Conservation (phyloP, 2,888 invertebrate genomes). For the Ophion ellenae region DNA sequence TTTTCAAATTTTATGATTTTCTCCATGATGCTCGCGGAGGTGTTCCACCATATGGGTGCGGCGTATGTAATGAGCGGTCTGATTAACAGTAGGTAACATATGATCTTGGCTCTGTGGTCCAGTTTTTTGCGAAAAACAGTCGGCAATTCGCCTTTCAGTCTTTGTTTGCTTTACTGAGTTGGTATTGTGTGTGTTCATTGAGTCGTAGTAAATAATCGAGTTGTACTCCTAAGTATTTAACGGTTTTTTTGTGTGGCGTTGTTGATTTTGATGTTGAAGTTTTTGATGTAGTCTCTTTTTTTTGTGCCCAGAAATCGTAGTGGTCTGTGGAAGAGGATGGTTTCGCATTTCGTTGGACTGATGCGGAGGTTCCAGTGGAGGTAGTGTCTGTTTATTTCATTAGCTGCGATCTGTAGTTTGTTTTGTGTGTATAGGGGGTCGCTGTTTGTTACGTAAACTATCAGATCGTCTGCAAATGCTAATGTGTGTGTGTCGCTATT, state of each 20-base stretch:
- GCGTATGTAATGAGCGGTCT: conserved; percentile 7
- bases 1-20: background rate
- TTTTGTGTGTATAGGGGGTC: background rate
- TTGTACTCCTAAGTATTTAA: too few species aligned
- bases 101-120: conserved; percentile 18
- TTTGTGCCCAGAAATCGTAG: too few species aligned
- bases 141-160: conserved; percentile 3
- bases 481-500: background rate
- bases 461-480: conserved; percentile 32
- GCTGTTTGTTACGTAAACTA: background rate
- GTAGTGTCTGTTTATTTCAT: conserved; percentile 17
- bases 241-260: background rate
- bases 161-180: background rate
- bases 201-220: too few species aligned
- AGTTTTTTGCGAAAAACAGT: background rate
- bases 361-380: conserved; percentile 33
- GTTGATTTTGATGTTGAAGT: too few species aligned
- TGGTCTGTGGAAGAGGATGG: too few species aligned
- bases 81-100: background rate
- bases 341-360: background rate
- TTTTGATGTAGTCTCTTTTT: too few species aligned
- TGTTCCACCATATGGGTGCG: conserved; percentile 12
- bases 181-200: background rate
- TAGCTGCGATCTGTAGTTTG: background rate
- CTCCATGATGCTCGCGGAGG: background rate